Base-by-base conservation (phyloP, 2,888 invertebrate genomes). In the Caradrina kadenii region DNA sequence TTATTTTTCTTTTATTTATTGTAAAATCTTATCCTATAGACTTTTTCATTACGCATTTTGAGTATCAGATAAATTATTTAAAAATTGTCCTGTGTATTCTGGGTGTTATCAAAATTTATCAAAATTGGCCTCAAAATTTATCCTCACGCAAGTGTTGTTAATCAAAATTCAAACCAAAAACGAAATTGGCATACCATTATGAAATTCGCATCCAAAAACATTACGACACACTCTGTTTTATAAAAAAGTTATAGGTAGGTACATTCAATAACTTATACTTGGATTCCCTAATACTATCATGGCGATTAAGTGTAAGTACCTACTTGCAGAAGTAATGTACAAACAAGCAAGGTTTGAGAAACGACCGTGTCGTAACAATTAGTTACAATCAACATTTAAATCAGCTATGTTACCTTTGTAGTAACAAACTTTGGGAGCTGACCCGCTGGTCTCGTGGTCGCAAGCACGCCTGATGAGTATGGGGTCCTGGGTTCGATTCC, bases 171-270 rank as follows among this genome's bases (percentile, higher is more conserved):
- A 60, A n/a, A 80, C 72, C 81, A 66, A 63, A 77, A 85, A 86
- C 76, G 74, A 88, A 91, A 93, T 93, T 94, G 92, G 93, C 92
- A 92, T 90, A 88, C 74, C 82, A 85, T 85, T 85, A 82, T 73
- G 49, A 55, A 81, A 82, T 83, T 73, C 53, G 61, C 76, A 70
- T 49, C 42, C 26, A 52, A 74, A 68, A 65, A 58, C 56, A 72
- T 74, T 61, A 66, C 86, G 86, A 92, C 93, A 90, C 90, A 79
- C 92, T 93, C 93, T 93, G 92, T 87, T 88, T 68, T 63, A 62
- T 39, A 48, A 26, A 50, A 1, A 49, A 13, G 39, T 39, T 11
- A 39, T 22, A 13, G 5, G 22, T 31, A 13, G n/a, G 22, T 48
- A 48, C 13, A 10, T 39, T 39, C 39, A 8, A 11, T 39, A 39